phyloP scores from a whole-genome alignment of 2,113 vertebrate species.

The Scytalopus superciliaris region DNA sequence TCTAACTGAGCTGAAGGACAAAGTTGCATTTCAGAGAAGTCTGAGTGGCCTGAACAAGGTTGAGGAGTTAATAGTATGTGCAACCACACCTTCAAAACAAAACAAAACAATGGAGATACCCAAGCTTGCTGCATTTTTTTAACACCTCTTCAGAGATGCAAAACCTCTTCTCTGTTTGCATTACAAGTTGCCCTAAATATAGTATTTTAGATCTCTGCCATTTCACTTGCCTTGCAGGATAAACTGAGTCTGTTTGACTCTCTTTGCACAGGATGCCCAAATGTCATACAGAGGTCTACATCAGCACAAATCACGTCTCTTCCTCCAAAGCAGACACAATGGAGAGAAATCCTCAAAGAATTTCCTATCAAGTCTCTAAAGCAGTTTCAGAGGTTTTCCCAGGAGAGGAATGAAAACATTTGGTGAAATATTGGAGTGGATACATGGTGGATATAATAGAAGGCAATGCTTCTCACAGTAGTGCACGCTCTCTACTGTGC shows the following conservation, averaged over 20 bases:
- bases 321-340: background rate
- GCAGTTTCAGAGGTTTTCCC: background rate
- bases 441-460: background rate
- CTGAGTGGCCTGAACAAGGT: background rate
- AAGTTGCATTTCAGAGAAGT: background rate
- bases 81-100: background rate
- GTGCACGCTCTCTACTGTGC: fast-evolving
- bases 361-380: background rate
- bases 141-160: background rate
- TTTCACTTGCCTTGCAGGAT: background rate
- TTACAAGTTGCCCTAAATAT: background rate
- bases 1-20: background rate
- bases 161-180: background rate
- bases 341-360: background rate
- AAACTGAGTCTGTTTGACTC: background rate
- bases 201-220: background rate
- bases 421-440: background rate
- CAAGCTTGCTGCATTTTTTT: background rate
- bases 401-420: background rate
- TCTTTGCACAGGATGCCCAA: background rate
- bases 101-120: background rate
- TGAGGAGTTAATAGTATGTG: background rate
- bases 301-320: background rate
- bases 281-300: fast-evolving
- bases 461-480: background rate